Evolutionary conservation across 2,113 vertebrate species (phyloP), one percentile per base, ranked within the genome.

Genomic region (Clarias macrocephalus): DNA sequence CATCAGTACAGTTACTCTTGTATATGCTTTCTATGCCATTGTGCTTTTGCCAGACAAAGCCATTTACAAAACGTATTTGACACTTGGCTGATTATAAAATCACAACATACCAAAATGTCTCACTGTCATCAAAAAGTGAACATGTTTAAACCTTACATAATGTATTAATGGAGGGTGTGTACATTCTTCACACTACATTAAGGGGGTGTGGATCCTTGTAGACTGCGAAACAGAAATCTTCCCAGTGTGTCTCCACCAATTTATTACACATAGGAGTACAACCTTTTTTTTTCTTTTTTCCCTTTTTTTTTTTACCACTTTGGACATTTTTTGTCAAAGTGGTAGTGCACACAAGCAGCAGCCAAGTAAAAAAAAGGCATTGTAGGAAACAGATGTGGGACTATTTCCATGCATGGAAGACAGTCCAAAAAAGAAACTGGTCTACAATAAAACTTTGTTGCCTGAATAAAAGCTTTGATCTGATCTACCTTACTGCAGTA

Each of bases 241-340:
- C 91, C 93, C 87, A 92, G 90, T 94, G 83, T 85, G 92, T 93
- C 93, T 91, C 85, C 65, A 91, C 80, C 93, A 92, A 93, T 95
- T 93, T 94, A 93, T 91, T 86, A 90, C 90, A 54, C 85, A 85
- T 91, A 86, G 84, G 86, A 85, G 65, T 52, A 91, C 88, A 93
- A 87, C 89, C 87, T 89, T 92, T 94, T 90, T 92, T 89, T 7
- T 42, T 42, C 6, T 42, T 3, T 4, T 37, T 37, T 37, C 3
- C 37, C 3, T 37, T 37, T 48, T 8, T 48, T 48, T 88, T 89
- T 92, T 92, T 89, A 91, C 86, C 91, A 93, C 94, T 91, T 92
- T 92, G 88, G 90, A 81, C 70, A 28, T 85, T 92, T 88, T 80
- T 88, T 84, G 92, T 92, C 91, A 92, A 92, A 92, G 87, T 90